Conservation (phyloP, 2,797 vertebrate species). For the Scolopax rusticola region DNA sequence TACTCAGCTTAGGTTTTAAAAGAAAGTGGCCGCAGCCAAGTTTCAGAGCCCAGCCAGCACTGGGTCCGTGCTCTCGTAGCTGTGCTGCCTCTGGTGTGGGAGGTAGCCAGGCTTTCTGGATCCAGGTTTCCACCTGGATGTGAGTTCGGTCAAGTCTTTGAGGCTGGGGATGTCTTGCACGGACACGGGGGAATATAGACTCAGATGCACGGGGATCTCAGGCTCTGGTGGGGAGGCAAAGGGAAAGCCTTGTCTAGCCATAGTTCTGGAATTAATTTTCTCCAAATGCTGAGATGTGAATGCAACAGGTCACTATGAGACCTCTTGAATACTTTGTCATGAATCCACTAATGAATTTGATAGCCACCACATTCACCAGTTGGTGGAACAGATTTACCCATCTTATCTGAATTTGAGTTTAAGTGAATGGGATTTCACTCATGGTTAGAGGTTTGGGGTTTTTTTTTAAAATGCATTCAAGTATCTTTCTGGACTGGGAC, state of each 20-base stretch:
- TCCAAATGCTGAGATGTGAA: background rate
- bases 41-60: background rate
- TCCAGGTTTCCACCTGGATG: fast-evolving
- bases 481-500: constrained; percentile 32
- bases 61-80: background rate
- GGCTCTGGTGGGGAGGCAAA: background rate
- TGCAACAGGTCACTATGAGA: background rate
- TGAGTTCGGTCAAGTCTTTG: fast-evolving
- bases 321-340: background rate
- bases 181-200: fast-evolving
- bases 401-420: background rate
- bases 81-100: background rate
- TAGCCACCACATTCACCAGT: background rate
- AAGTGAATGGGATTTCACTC: constrained; percentile 31
- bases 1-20: background rate
- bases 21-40: background rate
- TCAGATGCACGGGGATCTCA: fast-evolving
- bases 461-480: background rate
- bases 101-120: background rate
- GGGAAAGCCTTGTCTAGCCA: background rate
- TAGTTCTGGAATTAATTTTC: background rate
- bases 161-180: background rate
- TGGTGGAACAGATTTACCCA: constrained; percentile 40
- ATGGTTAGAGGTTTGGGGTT: background rate
- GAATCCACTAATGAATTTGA: background rate